Evolutionary conservation across 1,140 invertebrate genomes (phyloP).

Genomic region (Trialeurodes vaporariorum): DNA sequence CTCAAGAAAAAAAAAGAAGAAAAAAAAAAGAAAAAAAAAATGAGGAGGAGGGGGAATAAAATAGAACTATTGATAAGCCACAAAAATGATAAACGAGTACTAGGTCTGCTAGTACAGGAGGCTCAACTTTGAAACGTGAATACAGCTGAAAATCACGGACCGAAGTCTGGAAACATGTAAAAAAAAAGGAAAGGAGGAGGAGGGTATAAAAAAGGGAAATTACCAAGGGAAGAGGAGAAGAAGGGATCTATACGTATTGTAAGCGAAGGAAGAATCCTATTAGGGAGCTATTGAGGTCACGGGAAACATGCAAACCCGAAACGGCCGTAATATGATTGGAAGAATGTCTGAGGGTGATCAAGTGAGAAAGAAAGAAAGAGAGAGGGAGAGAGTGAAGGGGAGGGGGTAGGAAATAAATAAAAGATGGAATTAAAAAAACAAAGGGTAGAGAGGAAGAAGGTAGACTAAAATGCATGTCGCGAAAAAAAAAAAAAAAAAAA

Average conservation of each 20-base stretch:
- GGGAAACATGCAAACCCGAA: background rate
- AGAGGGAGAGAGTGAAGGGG: background rate
- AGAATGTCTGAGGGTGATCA: background rate
- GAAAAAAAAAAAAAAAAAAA: no score
- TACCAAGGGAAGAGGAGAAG: background rate
- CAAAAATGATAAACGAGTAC: no score
- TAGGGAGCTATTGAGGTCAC: background rate
- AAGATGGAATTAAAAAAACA: background rate
- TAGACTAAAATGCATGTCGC: no score
- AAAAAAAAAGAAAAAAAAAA: no score
- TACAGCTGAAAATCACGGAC: no score
- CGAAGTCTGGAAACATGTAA: background rate
- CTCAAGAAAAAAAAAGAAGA: no score
- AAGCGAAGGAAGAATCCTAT: background rate
- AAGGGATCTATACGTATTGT: background rate
- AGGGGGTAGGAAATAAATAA: background rate
- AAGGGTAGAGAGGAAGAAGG: no score
- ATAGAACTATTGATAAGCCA: no score
- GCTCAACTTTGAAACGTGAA: no score
- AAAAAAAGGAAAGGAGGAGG: background rate
- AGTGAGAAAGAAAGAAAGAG: background rate
- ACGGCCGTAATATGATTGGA: background rate
- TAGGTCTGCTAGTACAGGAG: no score
- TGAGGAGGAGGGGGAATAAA: no score
- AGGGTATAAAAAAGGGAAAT: background rate